Evolutionary conservation across 1,140 invertebrate species (phyloP), one percentile per base, ranked within the genome.

Genomic region (Danaus melanippus): DNA sequence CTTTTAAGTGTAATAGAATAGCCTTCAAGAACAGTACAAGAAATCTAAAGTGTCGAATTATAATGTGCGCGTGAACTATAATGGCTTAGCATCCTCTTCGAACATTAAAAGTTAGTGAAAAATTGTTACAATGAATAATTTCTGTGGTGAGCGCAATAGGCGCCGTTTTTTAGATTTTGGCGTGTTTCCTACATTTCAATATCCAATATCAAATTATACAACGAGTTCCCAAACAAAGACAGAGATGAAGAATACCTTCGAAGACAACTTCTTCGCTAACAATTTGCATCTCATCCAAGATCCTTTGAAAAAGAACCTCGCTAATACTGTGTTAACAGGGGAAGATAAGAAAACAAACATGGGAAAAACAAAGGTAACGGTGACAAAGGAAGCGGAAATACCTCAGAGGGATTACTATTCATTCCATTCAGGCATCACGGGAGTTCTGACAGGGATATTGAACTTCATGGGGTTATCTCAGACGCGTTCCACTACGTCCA

Each of bases 251-350:
- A 58, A 58, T 42, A 48, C 58, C 10, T 77, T 61, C 12, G 64
- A 54, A 45, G 72, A 81, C 9, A 69, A 64, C 9, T 44, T 78
- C 17, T 70, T 74, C 12, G 51, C 79, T 10, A 74, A 72, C 46
- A 76, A 75, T 17, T 47, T 79, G 6, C 71, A 76, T 58, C 50
- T 75, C 8, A 66, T 80, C 47, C 69, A 79, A 2, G 79, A 84
- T 66, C 73, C 77, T 3, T 60, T 84, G 50, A 77, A 69, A 58
- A 82, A 80, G 55, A 82, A 82, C 60, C 62, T 84, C 40, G 81
- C 79, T 1, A 79, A 84, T 60, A 72, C 76, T 9, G 63, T 84
- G 5, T 65, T 75, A 48, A 71, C 61, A 41, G 62, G 56, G 17
- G 60, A 69, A 43, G 47, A 64, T 39, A 69, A 65, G 50, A 60